Percentiles rank a stretch among this genome's conserved stretches.
phyloP scores from a whole-genome alignment of 64 coral and sea anemone genomes.

The Montipora capricornis region DNA sequence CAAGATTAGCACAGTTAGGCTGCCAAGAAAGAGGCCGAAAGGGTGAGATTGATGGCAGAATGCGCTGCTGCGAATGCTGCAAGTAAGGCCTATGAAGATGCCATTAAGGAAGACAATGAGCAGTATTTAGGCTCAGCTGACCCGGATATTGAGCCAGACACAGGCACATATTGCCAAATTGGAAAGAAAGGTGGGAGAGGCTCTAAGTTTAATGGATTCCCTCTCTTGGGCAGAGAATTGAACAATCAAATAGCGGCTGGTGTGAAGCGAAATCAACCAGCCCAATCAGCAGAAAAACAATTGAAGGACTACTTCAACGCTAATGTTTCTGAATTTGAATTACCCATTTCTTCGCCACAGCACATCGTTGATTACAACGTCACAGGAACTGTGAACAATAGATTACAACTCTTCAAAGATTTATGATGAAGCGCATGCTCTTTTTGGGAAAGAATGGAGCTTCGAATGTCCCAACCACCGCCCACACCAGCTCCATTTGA shows the following conservation, averaged over 20 bases:
- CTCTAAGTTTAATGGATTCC: neutral
- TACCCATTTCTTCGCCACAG: neutral
- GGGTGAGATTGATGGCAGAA: too few species aligned
- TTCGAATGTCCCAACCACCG: slow-evolving; percentile 71
- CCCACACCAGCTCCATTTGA: too few species aligned
- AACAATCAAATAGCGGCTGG: neutral
- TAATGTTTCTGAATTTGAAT: neutral
- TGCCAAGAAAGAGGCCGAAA: too few species aligned
- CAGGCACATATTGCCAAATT: neutral
- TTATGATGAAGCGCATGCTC: neutral
- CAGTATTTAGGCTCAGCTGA: slow-evolving; percentile 65
- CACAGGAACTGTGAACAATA: too few species aligned
- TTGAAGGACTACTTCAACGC: neutral
- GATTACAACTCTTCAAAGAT: neutral
- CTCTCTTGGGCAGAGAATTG: neutral
- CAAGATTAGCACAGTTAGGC: too few species aligned
- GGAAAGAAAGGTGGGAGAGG: neutral
- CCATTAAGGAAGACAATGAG: neutral
- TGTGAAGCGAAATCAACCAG: too few species aligned
- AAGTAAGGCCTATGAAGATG: slow-evolving; percentile 51
- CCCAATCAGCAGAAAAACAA: neutral
- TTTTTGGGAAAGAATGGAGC: slow-evolving; percentile 62
- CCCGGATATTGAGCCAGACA: slow-evolving; percentile 29
- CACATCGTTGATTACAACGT: too few species aligned
- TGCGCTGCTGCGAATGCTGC: too few species aligned